Percentiles rank a stretch among this genome's conserved stretches.
Conservation (phyloP, 2,888 invertebrate species). For the Epiblema foenella region DNA sequence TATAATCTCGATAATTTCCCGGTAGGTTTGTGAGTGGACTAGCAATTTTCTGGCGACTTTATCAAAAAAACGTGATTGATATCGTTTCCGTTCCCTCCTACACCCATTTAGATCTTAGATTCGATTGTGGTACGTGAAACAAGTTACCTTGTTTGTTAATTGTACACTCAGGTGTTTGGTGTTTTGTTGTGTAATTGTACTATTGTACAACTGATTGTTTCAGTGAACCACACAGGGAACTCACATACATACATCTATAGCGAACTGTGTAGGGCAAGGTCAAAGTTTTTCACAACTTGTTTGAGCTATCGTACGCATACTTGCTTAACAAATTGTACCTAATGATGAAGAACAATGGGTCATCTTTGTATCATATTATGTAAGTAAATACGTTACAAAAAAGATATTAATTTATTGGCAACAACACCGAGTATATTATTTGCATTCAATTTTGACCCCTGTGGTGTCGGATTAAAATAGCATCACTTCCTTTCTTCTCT, state of each 20-base stretch:
- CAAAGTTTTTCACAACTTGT: conserved; percentile 16
- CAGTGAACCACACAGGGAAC: neutral
- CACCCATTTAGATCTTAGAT: conserved; percentile 29
- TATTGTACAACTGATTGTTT: neutral
- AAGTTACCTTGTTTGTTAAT: conserved; percentile 7
- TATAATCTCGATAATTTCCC: conserved; percentile 28
- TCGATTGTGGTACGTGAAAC: neutral
- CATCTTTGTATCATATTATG: neutral
- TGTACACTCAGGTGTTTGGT: neutral
- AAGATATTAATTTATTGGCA: too few relatives aligned
- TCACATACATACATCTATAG: conserved; percentile 13
- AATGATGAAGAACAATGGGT: neutral
- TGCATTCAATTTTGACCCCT: too few relatives aligned
- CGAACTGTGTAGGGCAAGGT: conserved; percentile 20
- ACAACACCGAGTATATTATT: too few relatives aligned
- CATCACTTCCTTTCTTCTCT: too few relatives aligned
- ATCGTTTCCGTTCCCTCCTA: conserved; percentile 27
- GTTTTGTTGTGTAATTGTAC: conserved; percentile 18
- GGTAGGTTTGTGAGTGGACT: conserved; percentile 23
- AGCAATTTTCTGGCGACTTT: conserved; percentile 21
- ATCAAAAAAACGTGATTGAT: conserved; percentile 33
- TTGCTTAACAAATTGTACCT: neutral
- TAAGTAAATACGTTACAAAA: too few relatives aligned
- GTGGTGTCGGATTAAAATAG: too few relatives aligned
- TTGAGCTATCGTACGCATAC: neutral